Base-by-base conservation (phyloP, 2,797 vertebrate species). In the Serranus cabrilla region DNA sequence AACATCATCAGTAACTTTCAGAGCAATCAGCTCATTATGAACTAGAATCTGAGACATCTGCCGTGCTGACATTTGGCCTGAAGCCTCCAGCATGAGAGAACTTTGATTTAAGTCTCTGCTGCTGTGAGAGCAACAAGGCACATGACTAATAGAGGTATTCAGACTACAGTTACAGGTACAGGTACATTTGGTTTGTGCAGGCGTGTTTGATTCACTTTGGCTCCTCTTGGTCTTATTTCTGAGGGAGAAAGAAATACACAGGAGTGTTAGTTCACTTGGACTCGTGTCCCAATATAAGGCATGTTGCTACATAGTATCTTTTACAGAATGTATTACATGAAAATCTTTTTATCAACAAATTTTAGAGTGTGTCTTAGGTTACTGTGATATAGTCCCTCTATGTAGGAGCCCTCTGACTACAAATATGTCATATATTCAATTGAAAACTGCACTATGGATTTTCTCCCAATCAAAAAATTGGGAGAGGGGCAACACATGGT, bases 81-180 rank as follows among this genome's bases (percentile, higher is more conserved):
- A 34, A 7, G 11, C 27, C 18, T 50, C 37, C 17, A 47, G 40
- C 42, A 25, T 11, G 3, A 62, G 39, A n/a, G 16, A 9, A 34
- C 34, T 34, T 1, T 34, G 34, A n/a, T 34, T 34, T 34, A 43
- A 43, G 21, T 56, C 11, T 40, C 45, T 37, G 43, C 25, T 60
- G 58, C 23, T 18, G 7, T 17, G 23, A 56, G 27, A 68, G 20
- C 18, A 37, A 14, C n/a, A 31, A 16, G 23, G 20, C 52, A 10
- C 31, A 8, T 6, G 8, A n/a, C 4, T 54, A 17, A 34, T 14
- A 37, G 1, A 45, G 20, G 11, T 61, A n/a, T 40, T 8, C 31
- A 39, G 31, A 40, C 47, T 76, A 82, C 37, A 84, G 27, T 46
- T 51, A n/a, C n/a, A n/a, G n/a, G n/a, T n/a, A n/a, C n/a, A 42